Base-by-base conservation (phyloP, 2,113 vertebrate genomes). In the Cyprinus carpio region DNA sequence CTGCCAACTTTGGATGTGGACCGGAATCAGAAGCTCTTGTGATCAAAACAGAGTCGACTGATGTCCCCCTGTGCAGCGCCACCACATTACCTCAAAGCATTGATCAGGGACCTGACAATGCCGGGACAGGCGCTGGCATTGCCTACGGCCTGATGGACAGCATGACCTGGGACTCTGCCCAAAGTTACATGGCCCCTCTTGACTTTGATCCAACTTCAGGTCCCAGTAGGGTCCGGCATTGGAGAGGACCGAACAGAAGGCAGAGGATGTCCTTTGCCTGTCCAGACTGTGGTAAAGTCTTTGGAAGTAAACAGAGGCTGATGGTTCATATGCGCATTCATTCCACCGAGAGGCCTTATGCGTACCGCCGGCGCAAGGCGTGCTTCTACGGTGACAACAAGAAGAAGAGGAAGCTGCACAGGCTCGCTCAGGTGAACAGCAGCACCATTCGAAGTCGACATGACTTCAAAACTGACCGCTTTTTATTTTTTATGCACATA, bases 231-330 rank as follows among this genome's bases (percentile, higher is more conserved):
- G 77, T 54, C 25, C 71, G 13, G 54, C 16, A 31, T 40, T 64
- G 29, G 79, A 43, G 29, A 20, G 72, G 29, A 0, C 76, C 16
- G 23, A 62, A 75, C 56, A 87, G 74, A 49, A 87, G 79, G 27
- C 88, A 89, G 75, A 87, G 83, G 80, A 85, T 82, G 83, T 89
- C 88, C 4, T 89, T 89, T 49, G 88, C 88, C 37, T 89, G 88
- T 25, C 88, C 85, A 11, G 88, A 85, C 65, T 89, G 88, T 34
- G 88, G 85, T 67, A 89, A 89, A 81, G 88, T 89, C 1, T 89
- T 89, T n/a, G 85, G 54, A 20, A 89, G 67, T 18, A 80, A 89
- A 65, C 88, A 87, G 12, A 74, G 51, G 72, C 75, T 89, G 64
- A 49, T 87, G 11, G 56, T 89, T 54, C 88, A 89, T 23, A 87